A percentile compares a stretch with the other conserved stretches of the same genome.
These are phyloP conservation scores for Sesia apiformis DNA, from an alignment of 2,888 invertebrate genomes.

Conservation along the genomic window DNA sequence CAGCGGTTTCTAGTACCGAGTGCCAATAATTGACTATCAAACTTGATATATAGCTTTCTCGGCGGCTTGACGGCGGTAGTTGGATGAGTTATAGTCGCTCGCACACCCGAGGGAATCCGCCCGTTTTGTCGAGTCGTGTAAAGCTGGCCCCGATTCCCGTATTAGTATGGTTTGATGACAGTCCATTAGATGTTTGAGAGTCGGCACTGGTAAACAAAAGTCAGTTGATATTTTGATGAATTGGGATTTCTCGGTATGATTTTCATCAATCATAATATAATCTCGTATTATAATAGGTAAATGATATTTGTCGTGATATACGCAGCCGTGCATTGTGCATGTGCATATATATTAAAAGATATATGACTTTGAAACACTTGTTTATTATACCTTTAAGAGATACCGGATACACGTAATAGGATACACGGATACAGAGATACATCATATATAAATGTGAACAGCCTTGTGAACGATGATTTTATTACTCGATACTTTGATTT, in stretches of 20 bases:
- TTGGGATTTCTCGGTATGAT: neutral
- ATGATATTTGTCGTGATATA: no score
- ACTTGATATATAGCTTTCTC: conserved; percentile 65
- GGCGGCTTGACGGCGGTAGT: conserved; percentile 57
- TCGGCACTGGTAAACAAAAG: neutral
- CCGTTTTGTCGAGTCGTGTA: conserved; percentile 28
- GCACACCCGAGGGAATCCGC: conserved; percentile 39
- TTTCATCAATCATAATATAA: no score
- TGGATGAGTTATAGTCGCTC: conserved; percentile 54
- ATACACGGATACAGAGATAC: no score
- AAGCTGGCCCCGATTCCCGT: conserved; percentile 5
- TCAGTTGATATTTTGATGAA: neutral
- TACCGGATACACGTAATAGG: no score
- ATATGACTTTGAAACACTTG: no score
- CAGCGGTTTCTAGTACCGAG: conserved; percentile 53
- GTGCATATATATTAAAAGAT: no score
- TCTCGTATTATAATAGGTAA: no score
- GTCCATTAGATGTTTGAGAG: neutral
- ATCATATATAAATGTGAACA: no score
- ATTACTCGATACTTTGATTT: no score
- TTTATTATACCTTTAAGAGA: no score
- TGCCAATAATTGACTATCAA: conserved; percentile 72
- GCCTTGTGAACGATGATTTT: no score
- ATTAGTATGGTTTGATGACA: neutral
- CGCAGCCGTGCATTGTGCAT: no score